These are phyloP conservation scores for Camponotus pennsylvanicus DNA, from an alignment of 1,140 invertebrate species.

Conservation along the genomic window DNA sequence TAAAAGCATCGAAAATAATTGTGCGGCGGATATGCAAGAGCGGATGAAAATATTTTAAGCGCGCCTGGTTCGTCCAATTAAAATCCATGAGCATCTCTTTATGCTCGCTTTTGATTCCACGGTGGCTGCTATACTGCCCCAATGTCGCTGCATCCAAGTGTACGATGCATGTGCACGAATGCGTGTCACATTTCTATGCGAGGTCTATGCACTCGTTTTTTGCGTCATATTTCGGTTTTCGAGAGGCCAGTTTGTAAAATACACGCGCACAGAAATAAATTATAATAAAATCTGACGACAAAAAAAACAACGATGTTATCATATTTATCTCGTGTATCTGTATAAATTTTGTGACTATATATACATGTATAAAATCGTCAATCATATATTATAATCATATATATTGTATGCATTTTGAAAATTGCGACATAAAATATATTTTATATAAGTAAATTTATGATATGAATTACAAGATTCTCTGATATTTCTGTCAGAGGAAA, in stretches of 20 bases:
- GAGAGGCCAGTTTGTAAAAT: background rate
- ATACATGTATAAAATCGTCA: background rate
- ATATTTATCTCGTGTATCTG: background rate
- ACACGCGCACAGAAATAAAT: background rate
- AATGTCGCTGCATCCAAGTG: background rate
- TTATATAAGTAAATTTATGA: background rate
- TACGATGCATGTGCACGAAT: slow-evolving; percentile 28
- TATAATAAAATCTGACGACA: background rate
- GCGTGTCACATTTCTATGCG: slow-evolving; percentile 13
- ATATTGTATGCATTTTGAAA: no score
- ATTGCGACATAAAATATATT: background rate
- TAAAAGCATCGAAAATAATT: slow-evolving; percentile 22
- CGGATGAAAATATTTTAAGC: slow-evolving; percentile 23
- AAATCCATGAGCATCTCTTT: slow-evolving; percentile 12
- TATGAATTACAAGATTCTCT: background rate
- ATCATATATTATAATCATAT: background rate
- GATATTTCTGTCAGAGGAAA: background rate
- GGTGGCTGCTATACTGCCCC: background rate
- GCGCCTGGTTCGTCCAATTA: slow-evolving; percentile 4
- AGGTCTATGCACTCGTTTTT: background rate
- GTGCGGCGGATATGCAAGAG: background rate
- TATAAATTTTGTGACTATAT: background rate
- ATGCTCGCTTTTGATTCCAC: slow-evolving; percentile 1
- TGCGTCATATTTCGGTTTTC: slow-evolving; percentile 10
- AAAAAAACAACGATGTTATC: background rate